These are phyloP conservation scores for Caiman crocodilus DNA, from an alignment of 2,797 vertebrate genomes.

Conservation along the genomic window DNA sequence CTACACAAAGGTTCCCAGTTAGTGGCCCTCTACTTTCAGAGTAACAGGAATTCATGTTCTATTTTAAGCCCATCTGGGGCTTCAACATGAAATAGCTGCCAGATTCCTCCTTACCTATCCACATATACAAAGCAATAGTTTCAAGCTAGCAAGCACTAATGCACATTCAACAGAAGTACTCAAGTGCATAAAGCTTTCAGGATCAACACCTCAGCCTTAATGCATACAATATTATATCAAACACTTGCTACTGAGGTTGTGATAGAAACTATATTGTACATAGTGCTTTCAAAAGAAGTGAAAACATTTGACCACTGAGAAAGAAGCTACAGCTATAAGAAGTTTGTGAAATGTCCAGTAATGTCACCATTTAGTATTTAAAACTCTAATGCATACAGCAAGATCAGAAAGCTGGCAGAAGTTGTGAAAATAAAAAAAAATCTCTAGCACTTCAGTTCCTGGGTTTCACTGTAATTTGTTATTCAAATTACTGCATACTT, in stretches of 20 bases:
- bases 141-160: not conserved
- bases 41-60: not conserved
- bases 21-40: not conserved
- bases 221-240: not conserved
- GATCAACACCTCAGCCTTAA: not conserved
- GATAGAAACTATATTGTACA: not conserved
- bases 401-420: not conserved
- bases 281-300: not conserved
- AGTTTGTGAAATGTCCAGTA: not conserved
- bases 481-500: not conserved
- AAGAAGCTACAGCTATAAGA: fast-evolving
- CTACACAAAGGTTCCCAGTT: not conserved
- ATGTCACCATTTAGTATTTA: not conserved
- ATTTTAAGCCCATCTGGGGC: not conserved
- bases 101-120: not conserved
- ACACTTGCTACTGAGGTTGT: not conserved
- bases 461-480: not conserved
- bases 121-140: not conserved
- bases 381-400: not conserved
- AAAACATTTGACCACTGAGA: not conserved
- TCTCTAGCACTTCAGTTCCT: not conserved
- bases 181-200: not conserved
- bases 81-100: not conserved
- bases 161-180: not conserved
- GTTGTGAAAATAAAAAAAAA: not conserved